Base-by-base conservation (phyloP, 1,140 invertebrate genomes). In the Scaptomyza pallida region DNA sequence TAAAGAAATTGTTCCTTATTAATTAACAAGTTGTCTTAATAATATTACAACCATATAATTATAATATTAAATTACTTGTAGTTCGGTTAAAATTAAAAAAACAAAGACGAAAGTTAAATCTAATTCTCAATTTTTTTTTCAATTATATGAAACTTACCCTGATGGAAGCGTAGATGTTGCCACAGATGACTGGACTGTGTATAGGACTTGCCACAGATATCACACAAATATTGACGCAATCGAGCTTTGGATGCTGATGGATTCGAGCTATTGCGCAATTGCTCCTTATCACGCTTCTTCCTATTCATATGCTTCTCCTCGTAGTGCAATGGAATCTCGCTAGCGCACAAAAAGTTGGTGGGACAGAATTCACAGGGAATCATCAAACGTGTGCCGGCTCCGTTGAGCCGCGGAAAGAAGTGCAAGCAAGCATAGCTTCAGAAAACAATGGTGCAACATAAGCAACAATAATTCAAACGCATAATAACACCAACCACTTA, bases 101-200 rank as follows among this genome's bases (percentile, higher is more conserved):
- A n/a, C n/a, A n/a, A n/a, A n/a, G n/a, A n/a, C n/a, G n/a, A n/a
- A n/a, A n/a, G n/a, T n/a, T n/a, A n/a, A n/a, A n/a, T n/a, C n/a
- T n/a, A n/a, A n/a, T n/a, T n/a, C n/a, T n/a, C n/a, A n/a, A n/a
- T n/a, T n/a, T n/a, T 9, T 30, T 8, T 6, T n/a, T 37, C 33
- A 37, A 41, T 3, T 23, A 8, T 12, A 19, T 52, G 6, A n/a
- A 41, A 67, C 70, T 74, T 73, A 93, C 93, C 93, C 90, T 93
- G 93, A 73, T 94, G 93, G 62, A 94, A 94, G 54, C 93, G 90
- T 74, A 94, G 92, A 55, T 94, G 93, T 47, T 94, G 93, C 93
- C 93, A 94, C 63, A 94, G 89, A 69, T 94, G 93, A 41, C 93
- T 93, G 0, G 93, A 94, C 77, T 94, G 93, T 0, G 93, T 94